phyloP scores from a whole-genome alignment of 1,140 invertebrate genomes.

The Drosophila elegans region DNA sequence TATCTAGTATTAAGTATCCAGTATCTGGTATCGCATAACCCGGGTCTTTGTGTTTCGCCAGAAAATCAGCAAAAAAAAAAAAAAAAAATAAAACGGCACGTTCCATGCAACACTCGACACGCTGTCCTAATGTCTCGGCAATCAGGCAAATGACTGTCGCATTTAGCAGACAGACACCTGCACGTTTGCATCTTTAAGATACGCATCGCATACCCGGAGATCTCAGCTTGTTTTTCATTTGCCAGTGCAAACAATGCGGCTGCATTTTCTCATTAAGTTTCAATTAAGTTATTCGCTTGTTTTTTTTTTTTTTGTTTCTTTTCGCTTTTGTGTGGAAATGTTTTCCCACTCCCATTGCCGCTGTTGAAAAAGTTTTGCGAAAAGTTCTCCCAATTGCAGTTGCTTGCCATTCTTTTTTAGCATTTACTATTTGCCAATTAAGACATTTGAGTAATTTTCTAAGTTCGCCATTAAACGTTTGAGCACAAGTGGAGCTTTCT shows the following conservation, averaged over 20 bases:
- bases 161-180: slow-evolving; percentile 48
- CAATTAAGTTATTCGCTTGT: slow-evolving; percentile 58
- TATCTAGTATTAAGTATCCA: slow-evolving; percentile 43
- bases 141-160: slow-evolving; percentile 52
- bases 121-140: slow-evolving; percentile 41
- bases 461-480: slow-evolving; percentile 54
- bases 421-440: slow-evolving; percentile 61
- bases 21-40: slow-evolving; percentile 37
- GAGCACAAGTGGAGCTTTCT: slow-evolving; percentile 37
- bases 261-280: slow-evolving; percentile 75
- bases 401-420: slow-evolving; percentile 22
- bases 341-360: slow-evolving; percentile 22
- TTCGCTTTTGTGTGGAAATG: slow-evolving; percentile 43
- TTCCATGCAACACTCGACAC: slow-evolving; percentile 23
- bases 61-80: neutral
- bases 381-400: slow-evolving; percentile 24
- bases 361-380: slow-evolving; percentile 38
- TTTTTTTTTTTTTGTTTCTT: slow-evolving; percentile 19
- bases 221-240: slow-evolving; percentile 8
- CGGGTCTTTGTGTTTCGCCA: slow-evolving; percentile 8
- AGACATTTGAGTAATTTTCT: slow-evolving; percentile 56
- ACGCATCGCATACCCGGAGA: slow-evolving; percentile 36
- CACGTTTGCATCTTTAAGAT: slow-evolving; percentile 62
- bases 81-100: slow-evolving; percentile 16
- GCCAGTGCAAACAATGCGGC: slow-evolving; percentile 41